phyloP scores from a whole-genome alignment of 2,888 invertebrate species.

The Caradrina clavipalpis region DNA sequence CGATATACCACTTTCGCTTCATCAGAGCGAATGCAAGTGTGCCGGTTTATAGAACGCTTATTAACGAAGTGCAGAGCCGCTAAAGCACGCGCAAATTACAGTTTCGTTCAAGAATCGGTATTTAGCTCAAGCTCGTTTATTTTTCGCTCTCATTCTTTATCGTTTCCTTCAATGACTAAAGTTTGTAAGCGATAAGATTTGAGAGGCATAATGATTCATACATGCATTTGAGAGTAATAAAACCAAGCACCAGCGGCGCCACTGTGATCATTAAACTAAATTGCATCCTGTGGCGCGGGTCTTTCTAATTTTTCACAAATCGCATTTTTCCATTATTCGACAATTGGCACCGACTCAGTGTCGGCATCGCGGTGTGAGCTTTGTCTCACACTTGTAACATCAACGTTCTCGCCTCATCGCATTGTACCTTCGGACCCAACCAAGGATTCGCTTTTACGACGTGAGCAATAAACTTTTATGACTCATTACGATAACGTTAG shows the following conservation, averaged over 20 bases:
- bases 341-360: conserved; percentile 54
- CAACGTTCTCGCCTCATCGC: conserved; percentile 70
- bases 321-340: conserved; percentile 51
- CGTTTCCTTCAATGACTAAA: conserved; percentile 20
- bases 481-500: conserved; percentile 85
- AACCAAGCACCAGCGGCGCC: conserved; percentile 41
- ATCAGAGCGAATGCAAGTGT: conserved; percentile 66
- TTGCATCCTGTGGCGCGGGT: conserved; percentile 40
- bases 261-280: conserved; percentile 53
- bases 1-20: conserved; percentile 74
- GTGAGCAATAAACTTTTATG: conserved; percentile 82
- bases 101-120: conserved; percentile 26
- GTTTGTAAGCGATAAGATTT: conserved; percentile 32
- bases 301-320: conserved; percentile 59
- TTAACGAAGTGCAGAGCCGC: conserved; percentile 24
- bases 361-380: conserved; percentile 49
- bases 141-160: conserved; percentile 22
- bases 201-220: conserved; percentile 37
- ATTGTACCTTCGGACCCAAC: conserved; percentile 72
- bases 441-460: conserved; percentile 81
- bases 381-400: conserved; percentile 69
- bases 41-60: conserved; percentile 62
- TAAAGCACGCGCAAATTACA: conserved; percentile 6
- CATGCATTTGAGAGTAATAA: conserved; percentile 38
- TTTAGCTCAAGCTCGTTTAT: conserved; percentile 24